Conservation (phyloP, 2,888 invertebrate species). For the Drosophila colorata region DNA sequence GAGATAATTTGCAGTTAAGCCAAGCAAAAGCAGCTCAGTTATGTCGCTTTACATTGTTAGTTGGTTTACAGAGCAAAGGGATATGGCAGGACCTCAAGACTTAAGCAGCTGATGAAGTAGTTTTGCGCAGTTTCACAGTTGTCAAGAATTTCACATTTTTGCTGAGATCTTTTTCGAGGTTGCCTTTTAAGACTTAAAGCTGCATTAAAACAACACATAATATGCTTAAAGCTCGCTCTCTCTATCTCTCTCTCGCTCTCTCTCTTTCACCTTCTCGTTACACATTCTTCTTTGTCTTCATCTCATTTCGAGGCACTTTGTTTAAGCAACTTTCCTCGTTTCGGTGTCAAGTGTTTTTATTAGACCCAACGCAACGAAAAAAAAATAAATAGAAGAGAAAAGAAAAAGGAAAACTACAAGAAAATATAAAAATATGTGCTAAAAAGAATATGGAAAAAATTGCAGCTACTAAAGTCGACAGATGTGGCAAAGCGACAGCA, state of each 20-base stretch:
- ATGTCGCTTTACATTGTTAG: conserved; percentile 32
- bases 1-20: conserved; percentile 52
- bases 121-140: conserved; percentile 17
- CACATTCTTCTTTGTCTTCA: conserved; percentile 1
- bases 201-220: background rate
- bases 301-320: conserved; percentile 48
- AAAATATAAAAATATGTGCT: conserved; percentile 23
- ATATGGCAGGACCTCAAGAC: conserved; percentile 10
- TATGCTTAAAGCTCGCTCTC: conserved; percentile 21
- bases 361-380: conserved; percentile 40
- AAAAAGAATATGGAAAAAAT: conserved; percentile 33
- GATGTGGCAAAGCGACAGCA: conserved; percentile 31
- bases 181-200: conserved; percentile 2
- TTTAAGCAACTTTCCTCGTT: conserved; percentile 65
- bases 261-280: background rate
- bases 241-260: conserved; percentile 8
- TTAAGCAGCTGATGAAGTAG: conserved; percentile 38
- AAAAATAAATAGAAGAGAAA: conserved; percentile 7
- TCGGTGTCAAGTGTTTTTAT: conserved; percentile 75
- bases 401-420: conserved; percentile 11
- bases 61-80: conserved; percentile 17
- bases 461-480: conserved; percentile 45
- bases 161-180: background rate
- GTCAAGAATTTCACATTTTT: conserved; percentile 8
- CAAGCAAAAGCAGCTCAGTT: conserved; percentile 40